phyloP scores from a whole-genome alignment of 30 jellyfish, hydroid and myxozoan species.

The Cassiopea xamachana region DNA sequence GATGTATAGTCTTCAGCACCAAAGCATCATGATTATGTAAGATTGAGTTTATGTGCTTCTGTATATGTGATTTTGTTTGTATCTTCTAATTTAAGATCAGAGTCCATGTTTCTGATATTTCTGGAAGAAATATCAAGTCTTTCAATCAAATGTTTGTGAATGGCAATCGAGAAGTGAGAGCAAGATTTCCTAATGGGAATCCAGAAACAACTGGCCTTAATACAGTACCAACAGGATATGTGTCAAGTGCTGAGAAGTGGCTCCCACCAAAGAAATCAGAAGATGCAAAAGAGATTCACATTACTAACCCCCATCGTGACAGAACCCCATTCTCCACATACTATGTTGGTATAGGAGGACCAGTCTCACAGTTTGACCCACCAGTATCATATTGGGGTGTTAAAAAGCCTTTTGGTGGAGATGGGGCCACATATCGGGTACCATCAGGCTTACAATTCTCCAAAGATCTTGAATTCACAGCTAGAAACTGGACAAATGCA shows the following conservation, averaged over 20 bases:
- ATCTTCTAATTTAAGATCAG: constrained; percentile 45
- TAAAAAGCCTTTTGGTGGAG: constrained; percentile 90
- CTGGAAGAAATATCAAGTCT: constrained; percentile 58
- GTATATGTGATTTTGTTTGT: too few species aligned
- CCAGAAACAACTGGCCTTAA: constrained; percentile 96
- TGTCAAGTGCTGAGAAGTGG: constrained; percentile 88
- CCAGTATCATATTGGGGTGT: constrained; percentile 98
- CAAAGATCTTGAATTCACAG: constrained; percentile 73
- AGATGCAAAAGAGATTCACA: constrained; percentile 87
- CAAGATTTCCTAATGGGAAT: constrained; percentile 96
- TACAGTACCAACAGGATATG: constrained; percentile 93
- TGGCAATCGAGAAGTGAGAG: constrained; percentile 90
- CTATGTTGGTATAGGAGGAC: constrained; percentile 91
- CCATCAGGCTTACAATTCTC: constrained; percentile 93
- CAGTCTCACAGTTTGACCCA: constrained; percentile 93
- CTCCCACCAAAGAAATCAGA: constrained; percentile 74
- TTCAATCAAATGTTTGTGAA: constrained; percentile 82
- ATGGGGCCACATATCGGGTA: constrained; percentile 91
- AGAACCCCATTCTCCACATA: constrained; percentile 76
- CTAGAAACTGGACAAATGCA: constrained; percentile 92
- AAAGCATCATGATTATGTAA: too few species aligned
- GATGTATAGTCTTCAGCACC: too few species aligned
- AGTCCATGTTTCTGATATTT: constrained; percentile 82
- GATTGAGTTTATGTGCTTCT: too few species aligned
- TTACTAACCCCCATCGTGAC: constrained; percentile 77